Evolutionary conservation across 2,888 invertebrate species (phyloP).

Genomic region (Eilema depressum): DNA sequence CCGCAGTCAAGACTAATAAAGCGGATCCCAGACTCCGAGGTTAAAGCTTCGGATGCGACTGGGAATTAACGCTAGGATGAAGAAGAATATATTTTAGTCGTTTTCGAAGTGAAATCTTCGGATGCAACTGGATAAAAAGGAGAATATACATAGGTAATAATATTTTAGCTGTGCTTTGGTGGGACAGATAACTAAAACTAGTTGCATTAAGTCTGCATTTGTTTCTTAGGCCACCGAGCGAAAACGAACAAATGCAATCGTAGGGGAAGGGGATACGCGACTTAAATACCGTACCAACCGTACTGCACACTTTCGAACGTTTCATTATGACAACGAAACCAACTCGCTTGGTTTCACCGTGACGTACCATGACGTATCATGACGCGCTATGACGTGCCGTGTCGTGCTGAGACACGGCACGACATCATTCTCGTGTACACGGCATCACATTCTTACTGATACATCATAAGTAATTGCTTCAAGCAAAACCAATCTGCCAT

Average conservation of each 20-base stretch:
- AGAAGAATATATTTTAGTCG: no score
- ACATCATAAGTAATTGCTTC: neutral
- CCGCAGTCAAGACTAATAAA: no score
- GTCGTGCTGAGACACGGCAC: no score
- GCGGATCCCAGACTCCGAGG: no score
- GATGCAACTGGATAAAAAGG: no score
- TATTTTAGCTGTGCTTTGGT: neutral
- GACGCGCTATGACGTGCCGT: neutral
- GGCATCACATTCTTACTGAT: neutral
- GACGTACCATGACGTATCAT: neutral
- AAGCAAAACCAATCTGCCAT: slow-evolving; percentile 10
- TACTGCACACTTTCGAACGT: neutral
- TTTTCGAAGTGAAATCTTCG: no score
- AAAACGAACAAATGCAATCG: neutral
- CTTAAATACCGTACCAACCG: no score
- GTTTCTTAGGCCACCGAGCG: neutral
- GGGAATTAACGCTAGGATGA: no score
- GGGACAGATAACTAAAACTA: neutral
- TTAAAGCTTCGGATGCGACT: no score
- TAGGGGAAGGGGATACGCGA: no score
- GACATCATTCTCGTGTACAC: neutral
- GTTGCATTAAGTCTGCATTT: neutral
- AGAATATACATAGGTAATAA: no score
- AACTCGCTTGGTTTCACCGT: neutral
- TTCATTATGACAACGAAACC: neutral